phyloP scores from a whole-genome alignment of 2,113 vertebrate species.

The Phrynosoma platyrhinos region DNA sequence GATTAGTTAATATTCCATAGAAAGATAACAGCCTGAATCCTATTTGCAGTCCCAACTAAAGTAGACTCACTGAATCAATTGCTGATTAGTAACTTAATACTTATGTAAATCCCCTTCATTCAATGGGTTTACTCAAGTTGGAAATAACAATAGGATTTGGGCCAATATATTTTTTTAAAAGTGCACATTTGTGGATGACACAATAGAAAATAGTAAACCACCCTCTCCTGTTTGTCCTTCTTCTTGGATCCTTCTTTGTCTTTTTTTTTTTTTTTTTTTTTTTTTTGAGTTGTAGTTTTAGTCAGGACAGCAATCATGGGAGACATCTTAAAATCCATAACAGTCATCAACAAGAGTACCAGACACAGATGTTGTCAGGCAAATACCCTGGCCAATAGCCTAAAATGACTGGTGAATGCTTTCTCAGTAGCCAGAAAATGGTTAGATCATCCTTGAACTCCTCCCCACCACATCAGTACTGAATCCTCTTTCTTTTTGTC shows the following conservation, averaged over 20 bases:
- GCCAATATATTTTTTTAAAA: neutral
- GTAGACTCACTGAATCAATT: neutral
- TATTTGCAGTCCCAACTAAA: neutral
- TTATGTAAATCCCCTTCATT: too few relatives aligned
- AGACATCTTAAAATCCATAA: neutral
- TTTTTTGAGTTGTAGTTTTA: neutral
- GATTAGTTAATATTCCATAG: neutral
- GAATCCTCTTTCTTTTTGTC: too few relatives aligned
- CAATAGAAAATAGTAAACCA: neutral
- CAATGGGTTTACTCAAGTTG: too few relatives aligned
- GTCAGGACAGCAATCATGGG: neutral
- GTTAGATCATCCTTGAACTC: neutral
- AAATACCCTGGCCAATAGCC: neutral
- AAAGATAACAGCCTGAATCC: neutral
- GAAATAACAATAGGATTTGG: too few relatives aligned
- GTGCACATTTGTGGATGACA: neutral
- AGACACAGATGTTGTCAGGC: neutral
- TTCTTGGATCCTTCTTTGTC: neutral
- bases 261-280: too few relatives aligned
- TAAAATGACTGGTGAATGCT: neutral
- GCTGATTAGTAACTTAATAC: too few relatives aligned
- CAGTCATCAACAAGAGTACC: neutral
- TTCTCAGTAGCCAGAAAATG: neutral
- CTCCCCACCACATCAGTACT: neutral
- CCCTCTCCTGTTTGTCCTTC: neutral